These are phyloP conservation scores for Drosophila guanche DNA, from an alignment of 1,140 invertebrate genomes.

Conservation along the genomic window DNA sequence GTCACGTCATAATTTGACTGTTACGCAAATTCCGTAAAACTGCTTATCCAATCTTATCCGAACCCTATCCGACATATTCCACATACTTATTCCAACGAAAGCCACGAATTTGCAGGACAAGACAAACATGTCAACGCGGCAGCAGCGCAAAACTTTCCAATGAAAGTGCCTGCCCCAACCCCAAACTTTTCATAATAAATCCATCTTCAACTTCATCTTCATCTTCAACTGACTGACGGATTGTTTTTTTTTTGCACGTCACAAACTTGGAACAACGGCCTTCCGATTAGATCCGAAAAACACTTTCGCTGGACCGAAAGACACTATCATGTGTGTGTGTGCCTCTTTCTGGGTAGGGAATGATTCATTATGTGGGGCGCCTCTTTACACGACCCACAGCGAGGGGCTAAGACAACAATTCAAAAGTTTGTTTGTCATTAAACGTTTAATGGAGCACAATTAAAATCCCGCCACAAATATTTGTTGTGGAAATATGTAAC, in stretches of 20 bases:
- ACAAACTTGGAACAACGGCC: conserved; percentile 37
- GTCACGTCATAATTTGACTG: conserved; percentile 9
- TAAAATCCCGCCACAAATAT: conserved; percentile 67
- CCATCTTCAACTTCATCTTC: conserved; percentile 51
- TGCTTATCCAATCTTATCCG: conserved; percentile 42
- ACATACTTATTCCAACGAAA: conserved; percentile 39
- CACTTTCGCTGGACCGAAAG: conserved; percentile 51
- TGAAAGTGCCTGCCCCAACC: conserved; percentile 54
- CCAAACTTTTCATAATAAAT: conserved; percentile 57
- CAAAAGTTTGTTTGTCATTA: conserved; percentile 24
- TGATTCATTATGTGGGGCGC: conserved; percentile 42
- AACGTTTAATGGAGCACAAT: conserved; percentile 62
- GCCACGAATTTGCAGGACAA: conserved; percentile 25
- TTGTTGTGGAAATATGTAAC: conserved; percentile 66
- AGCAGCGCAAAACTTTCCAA: conserved; percentile 58
- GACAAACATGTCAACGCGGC: conserved; percentile 42
- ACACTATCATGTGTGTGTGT: conserved; percentile 6
- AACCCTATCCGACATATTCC: background rate
- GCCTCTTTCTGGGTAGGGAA: conserved; percentile 6
- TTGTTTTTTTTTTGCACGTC: conserved; percentile 63
- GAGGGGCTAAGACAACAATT: conserved; percentile 47
- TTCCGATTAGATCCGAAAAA: conserved; percentile 53
- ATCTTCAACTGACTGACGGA: conserved; percentile 52
- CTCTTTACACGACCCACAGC: conserved; percentile 58
- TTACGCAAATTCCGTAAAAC: conserved; percentile 9